Conservation (phyloP, 2,797 vertebrate genomes). For the Xenentodon cancila region DNA sequence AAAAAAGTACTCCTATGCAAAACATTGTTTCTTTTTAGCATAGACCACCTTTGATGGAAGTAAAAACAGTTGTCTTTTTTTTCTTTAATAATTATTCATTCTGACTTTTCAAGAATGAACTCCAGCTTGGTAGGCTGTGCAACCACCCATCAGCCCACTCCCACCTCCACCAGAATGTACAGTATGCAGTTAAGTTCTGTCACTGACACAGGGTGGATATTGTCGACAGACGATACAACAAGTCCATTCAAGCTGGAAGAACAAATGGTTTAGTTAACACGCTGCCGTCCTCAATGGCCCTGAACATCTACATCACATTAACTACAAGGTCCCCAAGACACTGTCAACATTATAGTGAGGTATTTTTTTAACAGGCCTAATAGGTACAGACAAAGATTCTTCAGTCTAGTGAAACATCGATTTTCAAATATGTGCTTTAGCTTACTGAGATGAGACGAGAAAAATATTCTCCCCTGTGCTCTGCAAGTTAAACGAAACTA, state of each 20-base stretch:
- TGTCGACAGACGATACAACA: conserved; percentile 56
- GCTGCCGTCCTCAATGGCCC: conserved; percentile 34
- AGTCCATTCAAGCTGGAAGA: conserved; percentile 55
- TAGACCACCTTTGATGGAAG: neutral
- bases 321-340: conserved; percentile 24
- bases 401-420: neutral
- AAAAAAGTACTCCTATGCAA: too few species aligned
- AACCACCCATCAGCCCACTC: conserved; percentile 31
- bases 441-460: neutral
- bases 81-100: neutral
- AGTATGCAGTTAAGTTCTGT: conserved; percentile 33
- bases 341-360: conserved; percentile 44
- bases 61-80: neutral
- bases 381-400: neutral
- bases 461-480: neutral
- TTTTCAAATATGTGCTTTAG: neutral
- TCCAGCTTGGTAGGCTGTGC: conserved; percentile 29
- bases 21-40: too few species aligned
- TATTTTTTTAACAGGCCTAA: conserved; percentile 6
- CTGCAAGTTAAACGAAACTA: neutral
- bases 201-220: conserved; percentile 52
- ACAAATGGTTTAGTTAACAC: conserved; percentile 61
- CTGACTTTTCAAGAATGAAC: conserved; percentile 18
- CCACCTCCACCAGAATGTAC: conserved; percentile 61
- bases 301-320: conserved; percentile 56